Percentiles rank a stretch among this genome's conserved stretches.
Conservation (phyloP, 2,113 vertebrate species). For the Phalacrocorax pelagicus region DNA sequence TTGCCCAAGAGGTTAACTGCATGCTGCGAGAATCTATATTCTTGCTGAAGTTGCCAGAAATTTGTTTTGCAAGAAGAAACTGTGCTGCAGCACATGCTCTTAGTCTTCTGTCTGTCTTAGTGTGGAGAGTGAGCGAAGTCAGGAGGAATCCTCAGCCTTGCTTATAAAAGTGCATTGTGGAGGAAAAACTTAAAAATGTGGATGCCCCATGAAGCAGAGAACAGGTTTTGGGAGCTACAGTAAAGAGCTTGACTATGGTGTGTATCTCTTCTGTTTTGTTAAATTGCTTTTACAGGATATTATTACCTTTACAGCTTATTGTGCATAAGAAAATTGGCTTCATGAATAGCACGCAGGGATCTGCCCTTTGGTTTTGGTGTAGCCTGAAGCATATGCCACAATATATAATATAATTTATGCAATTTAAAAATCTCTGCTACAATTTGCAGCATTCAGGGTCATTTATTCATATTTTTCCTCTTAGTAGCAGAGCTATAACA, state of each 20-base stretch:
- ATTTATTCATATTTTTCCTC: neutral
- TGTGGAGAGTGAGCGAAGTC: neutral
- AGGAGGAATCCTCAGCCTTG: neutral
- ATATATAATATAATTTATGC: neutral
- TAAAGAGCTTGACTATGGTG: neutral
- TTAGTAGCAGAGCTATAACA: neutral
- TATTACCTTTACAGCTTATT: neutral
- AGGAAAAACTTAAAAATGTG: neutral
- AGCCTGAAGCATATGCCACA: neutral
- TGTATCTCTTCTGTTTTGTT: neutral
- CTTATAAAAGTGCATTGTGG: neutral
- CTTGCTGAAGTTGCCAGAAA: neutral
- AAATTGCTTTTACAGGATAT: neutral
- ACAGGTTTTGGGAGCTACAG: neutral
- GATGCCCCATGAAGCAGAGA: neutral
- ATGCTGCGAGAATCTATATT: neutral
- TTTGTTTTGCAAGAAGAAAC: neutral
- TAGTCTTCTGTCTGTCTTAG: neutral
- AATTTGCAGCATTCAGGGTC: neutral
- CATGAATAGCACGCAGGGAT: neutral
- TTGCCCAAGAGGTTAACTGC: neutral
- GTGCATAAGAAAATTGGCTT: neutral
- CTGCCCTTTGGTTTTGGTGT: neutral
- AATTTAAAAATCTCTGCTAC: neutral
- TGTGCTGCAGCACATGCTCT: neutral